Percentiles rank a stretch among this genome's conserved stretches.
Conservation (phyloP, 2,113 vertebrate genomes). For the Datnioides undecimradiatus region DNA sequence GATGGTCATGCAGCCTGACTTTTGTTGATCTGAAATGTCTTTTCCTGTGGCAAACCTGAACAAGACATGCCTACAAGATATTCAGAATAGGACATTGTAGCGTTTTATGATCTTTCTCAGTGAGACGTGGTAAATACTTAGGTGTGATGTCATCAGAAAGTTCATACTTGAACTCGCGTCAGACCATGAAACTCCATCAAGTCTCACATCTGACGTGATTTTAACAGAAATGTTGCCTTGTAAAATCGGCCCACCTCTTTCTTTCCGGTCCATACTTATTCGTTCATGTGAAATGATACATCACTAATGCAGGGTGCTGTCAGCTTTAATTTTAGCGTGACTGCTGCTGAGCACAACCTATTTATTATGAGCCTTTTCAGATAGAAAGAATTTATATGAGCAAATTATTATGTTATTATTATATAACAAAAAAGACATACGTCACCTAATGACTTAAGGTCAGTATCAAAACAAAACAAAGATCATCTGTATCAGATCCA, state of each 20-base stretch:
- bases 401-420: too few species aligned
- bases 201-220: background rate
- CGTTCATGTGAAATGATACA: background rate
- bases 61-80: background rate
- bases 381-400: background rate
- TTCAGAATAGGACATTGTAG: background rate
- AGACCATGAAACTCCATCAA: background rate
- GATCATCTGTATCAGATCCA: too few species aligned
- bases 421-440: too few species aligned
- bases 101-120: background rate
- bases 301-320: background rate
- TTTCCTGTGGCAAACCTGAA: background rate
- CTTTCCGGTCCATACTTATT: background rate
- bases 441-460: background rate
- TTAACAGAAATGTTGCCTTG: background rate
- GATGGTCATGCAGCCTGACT: background rate
- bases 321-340: background rate
- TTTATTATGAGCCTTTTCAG: background rate
- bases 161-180: background rate
- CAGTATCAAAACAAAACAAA: background rate
- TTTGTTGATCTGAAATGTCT: conserved; percentile 12
- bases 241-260: background rate
- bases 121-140: background rate
- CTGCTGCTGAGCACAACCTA: background rate
- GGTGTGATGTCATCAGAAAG: background rate